phyloP scores from a whole-genome alignment of 2,797 vertebrate species.

The Lophotriccus pileatus region DNA sequence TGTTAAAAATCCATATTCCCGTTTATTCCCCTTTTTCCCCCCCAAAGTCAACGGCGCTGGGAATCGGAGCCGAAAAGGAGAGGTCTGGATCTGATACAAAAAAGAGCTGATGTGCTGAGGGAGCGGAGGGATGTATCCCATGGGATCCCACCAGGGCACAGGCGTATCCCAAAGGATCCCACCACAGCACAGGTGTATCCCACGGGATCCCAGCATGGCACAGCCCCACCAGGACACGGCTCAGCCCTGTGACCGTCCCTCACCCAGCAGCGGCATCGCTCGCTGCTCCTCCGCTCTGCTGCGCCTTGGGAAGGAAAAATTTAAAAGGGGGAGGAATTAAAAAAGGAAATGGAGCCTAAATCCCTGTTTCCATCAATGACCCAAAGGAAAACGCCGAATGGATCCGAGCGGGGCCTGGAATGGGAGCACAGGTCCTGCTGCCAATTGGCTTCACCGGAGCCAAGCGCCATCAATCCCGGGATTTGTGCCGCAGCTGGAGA shows the following conservation, averaged over 20 bases:
- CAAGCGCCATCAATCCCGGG: neutral
- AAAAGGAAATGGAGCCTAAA: rapidly evolving
- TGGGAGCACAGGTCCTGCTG: rapidly evolving
- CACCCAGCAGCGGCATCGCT: rapidly evolving
- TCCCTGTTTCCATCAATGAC: rapidly evolving
- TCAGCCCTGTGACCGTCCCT: rapidly evolving
- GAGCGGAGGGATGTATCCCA: neutral
- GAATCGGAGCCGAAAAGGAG: neutral
- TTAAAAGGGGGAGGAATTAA: neutral
- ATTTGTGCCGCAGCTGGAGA: neutral
- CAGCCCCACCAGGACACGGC: rapidly evolving
- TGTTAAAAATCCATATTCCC: neutral
- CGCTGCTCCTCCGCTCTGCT: rapidly evolving
- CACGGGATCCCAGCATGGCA: neutral
- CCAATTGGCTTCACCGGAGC: neutral
- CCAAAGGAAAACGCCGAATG: rapidly evolving
- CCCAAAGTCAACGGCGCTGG: rapidly evolving
- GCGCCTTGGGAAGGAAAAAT: neutral
- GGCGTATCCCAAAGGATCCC: rapidly evolving
- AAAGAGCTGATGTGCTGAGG: neutral
- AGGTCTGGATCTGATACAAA: neutral
- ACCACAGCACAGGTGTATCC: neutral
- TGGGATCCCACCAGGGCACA: neutral
- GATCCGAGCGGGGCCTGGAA: rapidly evolving
- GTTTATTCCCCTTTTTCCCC: neutral